A percentile compares a stretch with the other conserved stretches of the same genome.
Conservation (phyloP, 2,888 invertebrate species). For the Eupithecia insigniata region DNA sequence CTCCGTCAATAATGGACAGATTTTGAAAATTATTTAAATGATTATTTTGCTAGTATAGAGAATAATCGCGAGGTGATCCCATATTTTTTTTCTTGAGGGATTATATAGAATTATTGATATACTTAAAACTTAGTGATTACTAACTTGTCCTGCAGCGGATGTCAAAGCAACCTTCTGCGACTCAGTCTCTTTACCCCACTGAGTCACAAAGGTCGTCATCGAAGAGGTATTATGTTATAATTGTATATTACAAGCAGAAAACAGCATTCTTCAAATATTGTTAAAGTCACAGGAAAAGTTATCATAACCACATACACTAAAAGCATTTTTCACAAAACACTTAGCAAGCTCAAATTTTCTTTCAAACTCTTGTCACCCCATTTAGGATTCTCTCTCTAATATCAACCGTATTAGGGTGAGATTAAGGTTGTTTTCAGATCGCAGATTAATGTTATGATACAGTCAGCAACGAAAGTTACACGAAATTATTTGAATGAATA, state of each 20-base stretch:
- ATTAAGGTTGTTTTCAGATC: conserved; percentile 1
- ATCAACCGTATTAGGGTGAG: conserved; percentile 3
- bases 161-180: not conserved
- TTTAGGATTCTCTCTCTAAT: conserved; percentile 6
- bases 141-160: not conserved
- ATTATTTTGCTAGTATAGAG: too few relatives aligned
- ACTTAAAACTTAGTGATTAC: too few relatives aligned
- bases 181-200: not conserved
- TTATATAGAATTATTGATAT: too few relatives aligned
- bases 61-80: too few relatives aligned
- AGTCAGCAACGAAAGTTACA: not conserved
- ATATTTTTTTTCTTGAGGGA: too few relatives aligned
- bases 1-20: too few relatives aligned
- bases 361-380: conserved; percentile 39
- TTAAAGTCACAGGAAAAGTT: conserved; percentile 4
- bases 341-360: conserved; percentile 38
- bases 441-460: not conserved
- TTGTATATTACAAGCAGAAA: not conserved
- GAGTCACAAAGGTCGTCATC: not conserved
- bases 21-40: too few relatives aligned
- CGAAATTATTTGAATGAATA: too few relatives aligned
- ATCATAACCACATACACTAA: conserved; percentile 16
- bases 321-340: conserved; percentile 30
- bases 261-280: not conserved
- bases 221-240: not conserved